phyloP scores from a whole-genome alignment of 2,797 vertebrate genomes.

The Harpagifer antarcticus region DNA sequence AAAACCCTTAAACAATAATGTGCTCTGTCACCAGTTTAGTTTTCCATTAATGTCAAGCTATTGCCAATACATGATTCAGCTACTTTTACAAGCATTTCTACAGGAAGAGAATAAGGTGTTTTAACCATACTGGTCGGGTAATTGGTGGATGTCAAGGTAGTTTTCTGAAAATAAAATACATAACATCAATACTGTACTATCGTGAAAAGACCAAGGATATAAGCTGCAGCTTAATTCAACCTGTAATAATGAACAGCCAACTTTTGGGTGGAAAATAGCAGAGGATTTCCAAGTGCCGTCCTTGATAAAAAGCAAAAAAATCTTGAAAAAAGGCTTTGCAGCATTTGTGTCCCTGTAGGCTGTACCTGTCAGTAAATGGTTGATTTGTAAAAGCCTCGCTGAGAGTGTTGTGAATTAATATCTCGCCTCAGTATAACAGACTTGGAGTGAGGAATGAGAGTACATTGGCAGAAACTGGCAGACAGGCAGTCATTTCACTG shows the following conservation, averaged over 20 bases:
- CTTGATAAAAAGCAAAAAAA: conserved; percentile 47
- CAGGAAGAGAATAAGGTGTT: conserved; percentile 8
- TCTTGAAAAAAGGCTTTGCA: conserved; percentile 31
- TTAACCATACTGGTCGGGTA: conserved; percentile 15
- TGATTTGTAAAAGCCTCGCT: conserved; percentile 57
- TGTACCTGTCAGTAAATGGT: conserved; percentile 46
- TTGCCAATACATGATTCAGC: neutral
- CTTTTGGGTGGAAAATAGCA: conserved; percentile 2
- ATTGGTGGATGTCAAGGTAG: conserved; percentile 17
- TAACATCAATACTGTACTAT: neutral
- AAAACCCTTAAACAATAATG: neutral
- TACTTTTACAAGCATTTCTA: neutral
- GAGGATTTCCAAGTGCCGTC: conserved; percentile 43
- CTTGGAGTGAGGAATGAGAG: conserved; percentile 15
- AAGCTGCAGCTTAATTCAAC: conserved; percentile 25
- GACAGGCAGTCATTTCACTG: conserved; percentile 38
- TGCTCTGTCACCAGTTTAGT: neutral
- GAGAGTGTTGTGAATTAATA: conserved; percentile 46
- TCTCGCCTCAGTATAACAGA: conserved; percentile 38
- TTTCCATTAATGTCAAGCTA: conserved; percentile 3
- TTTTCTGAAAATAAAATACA: conserved; percentile 22
- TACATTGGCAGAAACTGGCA: conserved; percentile 57
- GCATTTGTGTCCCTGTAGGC: conserved; percentile 33
- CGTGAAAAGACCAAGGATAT: conserved; percentile 24
- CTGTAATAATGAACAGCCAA: conserved; percentile 33